These are phyloP conservation scores for Microplitis deprimator DNA, from an alignment of 2,888 invertebrate genomes.

Conservation along the genomic window DNA sequence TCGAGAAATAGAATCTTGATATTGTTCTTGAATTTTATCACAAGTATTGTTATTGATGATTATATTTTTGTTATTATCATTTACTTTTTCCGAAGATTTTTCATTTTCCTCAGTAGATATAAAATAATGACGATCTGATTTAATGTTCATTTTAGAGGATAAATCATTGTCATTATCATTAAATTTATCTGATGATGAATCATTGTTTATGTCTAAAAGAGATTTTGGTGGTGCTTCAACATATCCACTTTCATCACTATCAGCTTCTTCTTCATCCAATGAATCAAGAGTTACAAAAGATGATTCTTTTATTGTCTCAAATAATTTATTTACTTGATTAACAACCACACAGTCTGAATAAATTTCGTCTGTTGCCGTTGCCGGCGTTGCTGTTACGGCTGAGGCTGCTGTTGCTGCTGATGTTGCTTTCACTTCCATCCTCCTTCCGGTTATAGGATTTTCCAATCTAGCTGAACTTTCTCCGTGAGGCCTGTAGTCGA, in stretches of 20 bases:
- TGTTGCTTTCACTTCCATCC: constrained; percentile 46
- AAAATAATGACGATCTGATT: constrained; percentile 8
- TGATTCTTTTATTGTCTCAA: constrained; percentile 48
- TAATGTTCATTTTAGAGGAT: constrained; percentile 1
- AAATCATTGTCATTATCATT: constrained; percentile 26
- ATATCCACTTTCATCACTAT: constrained; percentile 93
- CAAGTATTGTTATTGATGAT: constrained; percentile 22
- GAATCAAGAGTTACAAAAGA: constrained; percentile 70
- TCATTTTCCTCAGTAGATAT: constrained; percentile 21
- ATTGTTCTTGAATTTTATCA: constrained; percentile 11
- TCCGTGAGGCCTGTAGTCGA: constrained; percentile 67
- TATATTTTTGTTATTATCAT: constrained; percentile 26
- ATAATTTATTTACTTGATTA: not conserved
- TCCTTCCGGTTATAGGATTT: constrained; percentile 45
- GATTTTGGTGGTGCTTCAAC: constrained; percentile 77
- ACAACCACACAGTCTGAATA: not conserved
- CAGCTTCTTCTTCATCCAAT: constrained; percentile 78
- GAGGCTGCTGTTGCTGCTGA: not conserved
- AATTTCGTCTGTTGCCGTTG: not conserved
- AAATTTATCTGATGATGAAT: constrained; percentile 30
- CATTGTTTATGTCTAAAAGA: constrained; percentile 42
- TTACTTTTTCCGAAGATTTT: not conserved
- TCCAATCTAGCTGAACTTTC: constrained; percentile 58
- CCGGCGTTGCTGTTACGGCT: not conserved
- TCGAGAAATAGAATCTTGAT: constrained; percentile 38